A percentile compares a stretch with the other conserved stretches of the same genome.
Evolutionary conservation across 2,888 invertebrate species (phyloP).

Genomic region (Ormyrus rosae): DNA sequence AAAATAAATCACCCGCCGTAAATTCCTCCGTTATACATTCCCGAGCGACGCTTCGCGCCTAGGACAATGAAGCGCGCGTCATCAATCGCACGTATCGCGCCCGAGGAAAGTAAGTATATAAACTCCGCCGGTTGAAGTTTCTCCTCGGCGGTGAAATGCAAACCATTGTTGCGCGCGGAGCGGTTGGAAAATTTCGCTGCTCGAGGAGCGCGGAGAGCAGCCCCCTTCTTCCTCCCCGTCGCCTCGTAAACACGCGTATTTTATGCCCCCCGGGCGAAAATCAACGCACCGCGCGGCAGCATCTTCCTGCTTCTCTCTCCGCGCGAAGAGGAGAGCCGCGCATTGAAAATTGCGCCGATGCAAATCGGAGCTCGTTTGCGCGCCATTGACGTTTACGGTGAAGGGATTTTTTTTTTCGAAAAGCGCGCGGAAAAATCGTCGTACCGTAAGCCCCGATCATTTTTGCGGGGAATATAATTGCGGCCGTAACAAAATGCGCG

Average conservation of each 20-base stretch:
- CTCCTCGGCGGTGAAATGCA: constrained; percentile 67
- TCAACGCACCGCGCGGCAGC: background rate
- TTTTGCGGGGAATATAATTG: background rate
- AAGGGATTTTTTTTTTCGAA: constrained; percentile 8
- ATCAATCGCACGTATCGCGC: too few relatives aligned
- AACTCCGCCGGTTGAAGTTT: constrained; percentile 63
- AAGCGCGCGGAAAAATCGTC: background rate
- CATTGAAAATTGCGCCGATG: constrained; percentile 1
- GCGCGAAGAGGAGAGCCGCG: too few relatives aligned
- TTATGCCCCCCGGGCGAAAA: background rate
- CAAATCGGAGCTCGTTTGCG: constrained; percentile 13
- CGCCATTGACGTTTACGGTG: background rate
- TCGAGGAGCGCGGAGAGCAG: too few relatives aligned
- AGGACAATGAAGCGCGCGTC: too few relatives aligned
- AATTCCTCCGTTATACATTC: too few relatives aligned
- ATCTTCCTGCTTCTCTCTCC: background rate
- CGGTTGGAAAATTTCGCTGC: background rate
- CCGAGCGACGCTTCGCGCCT: too few relatives aligned
- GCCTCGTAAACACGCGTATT: background rate
- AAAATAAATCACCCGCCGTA: too few relatives aligned
- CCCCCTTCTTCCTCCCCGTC: too few relatives aligned
- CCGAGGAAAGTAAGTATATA: background rate
- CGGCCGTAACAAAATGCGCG: too few relatives aligned
- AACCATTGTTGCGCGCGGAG: constrained; percentile 65
- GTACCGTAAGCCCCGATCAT: background rate